Percentiles rank a stretch among this genome's conserved stretches.
These are phyloP conservation scores for Pundamilia nyererei DNA, from an alignment of 2,113 vertebrate genomes.

Conservation along the genomic window DNA sequence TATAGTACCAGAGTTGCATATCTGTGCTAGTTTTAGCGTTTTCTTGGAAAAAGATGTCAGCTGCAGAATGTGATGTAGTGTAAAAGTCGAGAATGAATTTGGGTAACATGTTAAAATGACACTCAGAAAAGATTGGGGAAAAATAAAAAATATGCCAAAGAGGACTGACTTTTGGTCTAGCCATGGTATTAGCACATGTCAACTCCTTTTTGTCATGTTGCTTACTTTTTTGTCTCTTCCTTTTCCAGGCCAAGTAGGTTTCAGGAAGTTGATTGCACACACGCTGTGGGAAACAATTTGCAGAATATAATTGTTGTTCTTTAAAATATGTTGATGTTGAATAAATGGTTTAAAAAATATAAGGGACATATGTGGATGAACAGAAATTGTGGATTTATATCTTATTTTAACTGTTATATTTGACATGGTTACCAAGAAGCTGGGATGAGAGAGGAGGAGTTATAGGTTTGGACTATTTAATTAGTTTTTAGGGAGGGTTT, in stretches of 20 bases:
- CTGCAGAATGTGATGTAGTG: background rate
- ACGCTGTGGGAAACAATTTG: background rate
- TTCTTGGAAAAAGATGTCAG: background rate
- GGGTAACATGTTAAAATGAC: background rate
- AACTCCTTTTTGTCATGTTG: background rate
- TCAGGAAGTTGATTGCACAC: background rate
- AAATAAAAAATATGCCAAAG: background rate
- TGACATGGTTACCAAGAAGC: background rate
- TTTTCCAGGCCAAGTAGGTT: background rate
- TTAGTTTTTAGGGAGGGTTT: accelerated
- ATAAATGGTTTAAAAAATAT: background rate
- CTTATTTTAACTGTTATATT: background rate
- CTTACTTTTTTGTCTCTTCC: background rate
- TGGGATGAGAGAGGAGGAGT: background rate
- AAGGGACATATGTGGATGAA: background rate
- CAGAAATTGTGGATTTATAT: background rate
- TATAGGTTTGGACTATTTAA: background rate
- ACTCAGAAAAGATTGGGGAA: background rate
- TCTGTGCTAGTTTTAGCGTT: background rate
- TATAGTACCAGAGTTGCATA: background rate
- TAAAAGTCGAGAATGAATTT: background rate
- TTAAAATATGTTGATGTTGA: background rate
- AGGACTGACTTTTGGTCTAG: background rate
- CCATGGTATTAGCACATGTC: background rate
- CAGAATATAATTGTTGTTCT: background rate